phyloP scores from a whole-genome alignment of 2,888 invertebrate species.

The Aleiodes leptofemur region DNA sequence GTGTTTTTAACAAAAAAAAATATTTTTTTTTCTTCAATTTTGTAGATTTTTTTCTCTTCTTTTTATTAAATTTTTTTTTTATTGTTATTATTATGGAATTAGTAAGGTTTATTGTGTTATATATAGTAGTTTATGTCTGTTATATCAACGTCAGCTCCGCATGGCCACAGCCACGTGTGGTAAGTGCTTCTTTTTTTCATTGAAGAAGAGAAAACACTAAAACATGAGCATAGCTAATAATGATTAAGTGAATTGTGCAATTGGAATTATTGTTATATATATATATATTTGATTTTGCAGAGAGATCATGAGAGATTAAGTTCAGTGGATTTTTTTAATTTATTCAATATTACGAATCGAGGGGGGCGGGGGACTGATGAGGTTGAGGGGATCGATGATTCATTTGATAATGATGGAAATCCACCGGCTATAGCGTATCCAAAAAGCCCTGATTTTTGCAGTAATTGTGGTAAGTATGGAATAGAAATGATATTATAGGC shows the following conservation, averaged over 20 bases:
- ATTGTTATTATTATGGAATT: not conserved
- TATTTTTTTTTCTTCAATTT: not conserved
- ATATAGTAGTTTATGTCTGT: slow-evolving; percentile 39
- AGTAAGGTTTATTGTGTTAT: slow-evolving; percentile 12
- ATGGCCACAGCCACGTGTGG: slow-evolving; percentile 63
- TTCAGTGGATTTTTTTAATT: not conserved
- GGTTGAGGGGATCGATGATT: slow-evolving; percentile 55
- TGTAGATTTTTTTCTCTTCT: not conserved
- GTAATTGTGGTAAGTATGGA: slow-evolving; percentile 68
- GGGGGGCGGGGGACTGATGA: slow-evolving; percentile 46
- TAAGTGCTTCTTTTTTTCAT: slow-evolving; percentile 56
- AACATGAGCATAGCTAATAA: too few relatives aligned
- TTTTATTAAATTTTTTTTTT: not conserved
- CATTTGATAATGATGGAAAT: slow-evolving; percentile 60
- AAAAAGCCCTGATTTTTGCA: slow-evolving; percentile 64
- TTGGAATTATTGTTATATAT: too few relatives aligned
- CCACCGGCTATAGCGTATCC: slow-evolving; percentile 54
- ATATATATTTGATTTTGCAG: too few relatives aligned
- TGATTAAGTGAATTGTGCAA: too few relatives aligned
- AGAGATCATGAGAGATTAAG: too few relatives aligned
- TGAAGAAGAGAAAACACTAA: not conserved
- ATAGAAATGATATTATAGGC: too few relatives aligned
- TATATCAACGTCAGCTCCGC: slow-evolving; percentile 7
- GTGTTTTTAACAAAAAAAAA: too few relatives aligned
- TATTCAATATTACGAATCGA: slow-evolving; percentile 5